Evolutionary conservation across 1,140 invertebrate genomes (phyloP).

Genomic region (Dufourea novaeangliae): DNA sequence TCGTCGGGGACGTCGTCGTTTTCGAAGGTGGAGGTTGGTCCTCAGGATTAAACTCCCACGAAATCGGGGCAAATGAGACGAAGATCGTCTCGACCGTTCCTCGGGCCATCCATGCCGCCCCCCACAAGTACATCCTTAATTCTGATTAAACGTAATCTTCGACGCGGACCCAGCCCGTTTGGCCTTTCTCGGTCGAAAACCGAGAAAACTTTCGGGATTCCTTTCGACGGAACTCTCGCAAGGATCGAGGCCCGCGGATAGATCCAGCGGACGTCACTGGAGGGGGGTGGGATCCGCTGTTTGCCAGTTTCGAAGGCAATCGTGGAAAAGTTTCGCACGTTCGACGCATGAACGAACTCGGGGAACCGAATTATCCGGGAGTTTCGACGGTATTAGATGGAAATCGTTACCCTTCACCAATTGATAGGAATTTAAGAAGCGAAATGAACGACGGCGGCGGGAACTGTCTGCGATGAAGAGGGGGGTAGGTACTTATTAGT

Average conservation of each 20-base stretch:
- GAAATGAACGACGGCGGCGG: background rate
- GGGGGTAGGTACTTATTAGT: too few species aligned
- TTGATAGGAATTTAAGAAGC: background rate
- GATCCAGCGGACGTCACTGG: constrained; percentile 46
- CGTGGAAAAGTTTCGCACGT: background rate
- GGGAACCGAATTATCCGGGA: constrained; percentile 11
- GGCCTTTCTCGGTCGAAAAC: background rate
- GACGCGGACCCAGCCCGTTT: constrained; percentile 1
- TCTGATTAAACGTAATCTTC: constrained; percentile 63
- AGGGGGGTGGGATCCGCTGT: constrained; percentile 13
- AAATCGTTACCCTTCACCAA: background rate
- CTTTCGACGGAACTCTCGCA: constrained; percentile 14
- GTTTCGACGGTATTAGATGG: background rate
- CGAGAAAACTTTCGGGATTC: constrained; percentile 41
- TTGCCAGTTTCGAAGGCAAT: constrained; percentile 18
- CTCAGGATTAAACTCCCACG: constrained; percentile 49
- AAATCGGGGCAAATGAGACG: constrained; percentile 50
- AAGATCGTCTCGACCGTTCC: constrained; percentile 39
- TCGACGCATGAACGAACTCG: background rate
- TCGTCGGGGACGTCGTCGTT: too few species aligned
- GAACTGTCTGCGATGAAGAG: too few species aligned
- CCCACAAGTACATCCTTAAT: constrained; percentile 56
- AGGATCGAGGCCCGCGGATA: background rate
- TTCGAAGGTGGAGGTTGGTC: constrained; percentile 2
- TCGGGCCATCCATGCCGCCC: constrained; percentile 23